A percentile compares a stretch with the other conserved stretches of the same genome.
Evolutionary conservation across 2,888 invertebrate species (phyloP).

Genomic region (Acutogordius australiensis): DNA sequence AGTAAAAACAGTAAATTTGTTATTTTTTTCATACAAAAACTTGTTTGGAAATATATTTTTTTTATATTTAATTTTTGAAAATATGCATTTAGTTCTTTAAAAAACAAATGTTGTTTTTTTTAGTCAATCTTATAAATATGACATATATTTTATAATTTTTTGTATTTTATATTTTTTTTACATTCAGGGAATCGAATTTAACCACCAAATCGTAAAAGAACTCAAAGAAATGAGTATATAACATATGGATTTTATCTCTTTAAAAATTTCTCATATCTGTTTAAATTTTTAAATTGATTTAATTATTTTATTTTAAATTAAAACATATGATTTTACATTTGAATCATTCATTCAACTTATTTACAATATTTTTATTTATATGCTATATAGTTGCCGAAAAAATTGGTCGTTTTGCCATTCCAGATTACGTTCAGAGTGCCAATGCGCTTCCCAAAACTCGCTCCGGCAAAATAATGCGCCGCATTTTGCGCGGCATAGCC

Average conservation of each 20-base stretch:
- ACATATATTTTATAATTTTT: not conserved
- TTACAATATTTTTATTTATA: constrained; percentile 2
- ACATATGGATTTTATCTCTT: too few species aligned
- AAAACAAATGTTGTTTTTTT: too few species aligned
- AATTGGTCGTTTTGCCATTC: constrained; percentile 80
- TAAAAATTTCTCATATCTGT: too few species aligned
- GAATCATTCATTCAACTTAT: not conserved
- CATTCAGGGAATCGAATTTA: constrained; percentile 31
- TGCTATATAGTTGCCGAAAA: constrained; percentile 39
- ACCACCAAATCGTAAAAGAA: constrained; percentile 34
- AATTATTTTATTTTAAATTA: too few species aligned
- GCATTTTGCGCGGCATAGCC: constrained; percentile 47
- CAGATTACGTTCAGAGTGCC: constrained; percentile 70
- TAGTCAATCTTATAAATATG: too few species aligned
- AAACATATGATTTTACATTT: not conserved
- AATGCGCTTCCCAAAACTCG: constrained; percentile 60
- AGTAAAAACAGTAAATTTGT: too few species aligned
- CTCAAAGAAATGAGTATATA: constrained; percentile 16
- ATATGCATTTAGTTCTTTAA: too few species aligned
- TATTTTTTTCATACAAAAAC: too few species aligned
- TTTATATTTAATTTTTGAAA: too few species aligned
- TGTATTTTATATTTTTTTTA: too few species aligned
- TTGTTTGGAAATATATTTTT: too few species aligned
- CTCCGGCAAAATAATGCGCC: constrained; percentile 89
- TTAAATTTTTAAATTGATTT: too few species aligned